These are phyloP conservation scores for Euglossa dilemma DNA, from an alignment of 1,140 invertebrate species.

Conservation along the genomic window DNA sequence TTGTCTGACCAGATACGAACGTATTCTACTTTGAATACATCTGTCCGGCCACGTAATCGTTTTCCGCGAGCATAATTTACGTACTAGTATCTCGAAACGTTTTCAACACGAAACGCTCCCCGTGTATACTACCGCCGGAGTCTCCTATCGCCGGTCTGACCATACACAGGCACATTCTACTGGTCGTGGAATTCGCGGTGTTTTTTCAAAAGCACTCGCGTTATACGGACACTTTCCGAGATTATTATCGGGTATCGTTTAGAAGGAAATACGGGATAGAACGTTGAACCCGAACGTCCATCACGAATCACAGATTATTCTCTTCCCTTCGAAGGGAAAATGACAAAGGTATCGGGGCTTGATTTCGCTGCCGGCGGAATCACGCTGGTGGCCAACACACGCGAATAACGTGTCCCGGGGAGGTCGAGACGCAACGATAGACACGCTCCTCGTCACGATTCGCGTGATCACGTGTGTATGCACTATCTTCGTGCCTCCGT, in stretches of 20 bases:
- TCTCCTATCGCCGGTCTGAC: neutral
- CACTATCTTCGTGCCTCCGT: constrained; percentile 15
- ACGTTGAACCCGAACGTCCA: neutral
- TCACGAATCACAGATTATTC: constrained; percentile 10
- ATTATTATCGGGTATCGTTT: constrained; percentile 2
- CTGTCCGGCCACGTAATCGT: neutral
- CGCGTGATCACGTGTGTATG: constrained; percentile 51
- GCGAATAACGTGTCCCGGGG: constrained; percentile 27
- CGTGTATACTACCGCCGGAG: neutral
- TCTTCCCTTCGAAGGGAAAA: constrained; percentile 17
- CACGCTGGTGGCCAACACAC: constrained; percentile 31
- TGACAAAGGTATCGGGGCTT: constrained; percentile 37
- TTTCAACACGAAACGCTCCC: neutral
- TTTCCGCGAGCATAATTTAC: neutral
- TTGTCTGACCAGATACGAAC: neutral
- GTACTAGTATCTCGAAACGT: neutral
- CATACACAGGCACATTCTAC: neutral
- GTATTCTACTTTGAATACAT: neutral
- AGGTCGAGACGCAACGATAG: constrained; percentile 40
- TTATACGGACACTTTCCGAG: neutral
- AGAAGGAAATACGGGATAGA: neutral
- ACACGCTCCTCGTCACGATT: constrained; percentile 49
- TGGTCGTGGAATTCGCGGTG: neutral
- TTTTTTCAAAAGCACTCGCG: neutral
- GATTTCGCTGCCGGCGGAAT: constrained; percentile 48